A percentile compares a stretch with the other conserved stretches of the same genome.
phyloP scores from a whole-genome alignment of 2,797 vertebrate species.

The Catostomus latipinnis region DNA sequence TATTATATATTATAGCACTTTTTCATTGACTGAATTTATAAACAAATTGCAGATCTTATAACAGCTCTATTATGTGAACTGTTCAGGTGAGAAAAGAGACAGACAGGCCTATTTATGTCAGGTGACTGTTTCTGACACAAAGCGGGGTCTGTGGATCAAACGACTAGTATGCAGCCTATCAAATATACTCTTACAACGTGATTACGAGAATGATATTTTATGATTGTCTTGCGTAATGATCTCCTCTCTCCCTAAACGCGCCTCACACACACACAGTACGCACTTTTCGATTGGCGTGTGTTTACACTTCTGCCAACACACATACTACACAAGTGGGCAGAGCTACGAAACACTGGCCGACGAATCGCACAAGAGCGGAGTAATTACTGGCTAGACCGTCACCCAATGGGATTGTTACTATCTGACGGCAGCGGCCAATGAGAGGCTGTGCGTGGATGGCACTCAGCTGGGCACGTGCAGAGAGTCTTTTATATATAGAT shows the following conservation, averaged over 20 bases:
- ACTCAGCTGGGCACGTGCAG: conserved; percentile 72
- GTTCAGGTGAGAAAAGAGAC: not conserved
- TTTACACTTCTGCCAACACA: conserved; percentile 61
- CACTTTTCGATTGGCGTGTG: not conserved
- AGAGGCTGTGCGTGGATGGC: conserved; percentile 57
- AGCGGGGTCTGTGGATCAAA: not conserved
- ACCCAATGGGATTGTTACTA: conserved; percentile 66
- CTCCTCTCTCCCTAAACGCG: not conserved
- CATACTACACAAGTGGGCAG: conserved; percentile 71
- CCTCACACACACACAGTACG: not conserved
- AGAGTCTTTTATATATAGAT: too few relatives aligned
- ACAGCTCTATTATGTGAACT: not conserved
- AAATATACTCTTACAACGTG: not conserved
- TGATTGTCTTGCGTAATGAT: conserved; percentile 35
- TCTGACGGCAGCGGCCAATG: conserved; percentile 68
- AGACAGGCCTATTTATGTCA: not conserved
- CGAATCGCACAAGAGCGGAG: conserved; percentile 67
- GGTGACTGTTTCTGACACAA: not conserved
- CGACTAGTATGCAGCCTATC: not conserved
- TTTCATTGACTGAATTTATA: too few relatives aligned
- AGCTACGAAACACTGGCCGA: conserved; percentile 42
- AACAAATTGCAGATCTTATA: too few relatives aligned
- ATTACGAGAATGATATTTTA: conserved; percentile 14
- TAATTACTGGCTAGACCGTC: conserved; percentile 68
- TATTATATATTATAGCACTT: too few relatives aligned